phyloP scores from a whole-genome alignment of 1,140 invertebrate genomes.

The Eupeodes corollae region DNA sequence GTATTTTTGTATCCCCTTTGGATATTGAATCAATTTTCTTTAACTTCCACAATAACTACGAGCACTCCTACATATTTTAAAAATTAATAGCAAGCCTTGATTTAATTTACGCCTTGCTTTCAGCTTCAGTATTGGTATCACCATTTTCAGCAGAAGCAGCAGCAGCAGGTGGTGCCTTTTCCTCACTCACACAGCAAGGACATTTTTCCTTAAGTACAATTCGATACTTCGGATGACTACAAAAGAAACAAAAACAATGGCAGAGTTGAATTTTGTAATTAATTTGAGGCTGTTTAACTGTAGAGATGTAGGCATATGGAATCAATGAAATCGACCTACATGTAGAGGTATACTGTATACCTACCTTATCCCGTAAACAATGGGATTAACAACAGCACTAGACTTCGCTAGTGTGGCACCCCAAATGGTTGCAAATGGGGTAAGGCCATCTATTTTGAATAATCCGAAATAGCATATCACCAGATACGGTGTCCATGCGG shows the following conservation, averaged over 20 bases:
- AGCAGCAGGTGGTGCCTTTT: slow-evolving; percentile 6
- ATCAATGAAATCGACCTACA: not conserved
- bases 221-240: slow-evolving; percentile 59
- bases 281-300: no score
- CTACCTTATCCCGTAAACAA: slow-evolving; percentile 64
- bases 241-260: no score
- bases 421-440: slow-evolving; percentile 58
- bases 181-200: slow-evolving; percentile 44
- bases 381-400: slow-evolving; percentile 64
- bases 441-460: slow-evolving; percentile 49
- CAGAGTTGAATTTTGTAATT: no score
- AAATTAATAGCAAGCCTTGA: no score
- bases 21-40: no score
- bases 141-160: slow-evolving; percentile 18
- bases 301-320: not conserved
- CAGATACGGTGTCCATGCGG: slow-evolving; percentile 69
- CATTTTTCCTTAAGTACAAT: slow-evolving; percentile 55
- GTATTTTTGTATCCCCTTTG: no score
- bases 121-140: slow-evolving; percentile 7
- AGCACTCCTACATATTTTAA: not conserved
- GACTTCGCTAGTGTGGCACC: slow-evolving; percentile 62
- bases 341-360: not conserved
- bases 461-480: slow-evolving; percentile 63
- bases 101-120: slow-evolving; percentile 6
- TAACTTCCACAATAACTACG: no score